phyloP scores from a whole-genome alignment of 2,113 vertebrate genomes.

The Myotis yumanensis region DNA sequence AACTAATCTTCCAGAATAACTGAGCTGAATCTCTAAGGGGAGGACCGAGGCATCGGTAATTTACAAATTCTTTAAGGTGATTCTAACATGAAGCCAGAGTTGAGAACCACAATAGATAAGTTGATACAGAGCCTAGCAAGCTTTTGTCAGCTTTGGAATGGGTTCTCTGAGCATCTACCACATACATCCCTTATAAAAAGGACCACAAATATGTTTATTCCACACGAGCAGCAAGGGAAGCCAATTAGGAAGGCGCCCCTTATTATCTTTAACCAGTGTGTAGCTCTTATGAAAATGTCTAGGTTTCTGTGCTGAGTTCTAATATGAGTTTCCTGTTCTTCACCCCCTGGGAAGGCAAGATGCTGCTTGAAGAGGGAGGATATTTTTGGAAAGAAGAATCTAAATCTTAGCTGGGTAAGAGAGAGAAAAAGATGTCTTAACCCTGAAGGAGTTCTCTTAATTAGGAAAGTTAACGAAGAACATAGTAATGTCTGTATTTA shows the following conservation, averaged over 20 bases:
- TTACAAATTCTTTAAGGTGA: background rate
- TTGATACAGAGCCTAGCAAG: background rate
- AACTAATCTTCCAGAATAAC: background rate
- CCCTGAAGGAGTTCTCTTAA: background rate
- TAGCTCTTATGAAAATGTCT: background rate
- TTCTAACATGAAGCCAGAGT: background rate
- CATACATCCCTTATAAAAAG: background rate
- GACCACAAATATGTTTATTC: background rate
- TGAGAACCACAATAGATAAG: background rate
- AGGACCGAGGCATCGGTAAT: background rate
- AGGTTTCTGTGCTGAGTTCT: background rate
- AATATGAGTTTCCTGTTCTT: background rate
- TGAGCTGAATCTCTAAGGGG: background rate
- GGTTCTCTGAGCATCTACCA: background rate
- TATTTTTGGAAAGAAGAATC: background rate
- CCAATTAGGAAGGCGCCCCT: background rate
- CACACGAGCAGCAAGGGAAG: background rate
- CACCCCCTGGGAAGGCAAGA: background rate
- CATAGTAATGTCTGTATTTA: background rate
- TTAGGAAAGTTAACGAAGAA: background rate
- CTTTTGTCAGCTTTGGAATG: background rate
- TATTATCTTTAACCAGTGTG: background rate
- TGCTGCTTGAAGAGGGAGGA: background rate
- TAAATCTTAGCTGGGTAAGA: background rate
- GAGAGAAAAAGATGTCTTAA: background rate